Conservation (phyloP, 2,888 invertebrate species). For the Nomada fucata region DNA sequence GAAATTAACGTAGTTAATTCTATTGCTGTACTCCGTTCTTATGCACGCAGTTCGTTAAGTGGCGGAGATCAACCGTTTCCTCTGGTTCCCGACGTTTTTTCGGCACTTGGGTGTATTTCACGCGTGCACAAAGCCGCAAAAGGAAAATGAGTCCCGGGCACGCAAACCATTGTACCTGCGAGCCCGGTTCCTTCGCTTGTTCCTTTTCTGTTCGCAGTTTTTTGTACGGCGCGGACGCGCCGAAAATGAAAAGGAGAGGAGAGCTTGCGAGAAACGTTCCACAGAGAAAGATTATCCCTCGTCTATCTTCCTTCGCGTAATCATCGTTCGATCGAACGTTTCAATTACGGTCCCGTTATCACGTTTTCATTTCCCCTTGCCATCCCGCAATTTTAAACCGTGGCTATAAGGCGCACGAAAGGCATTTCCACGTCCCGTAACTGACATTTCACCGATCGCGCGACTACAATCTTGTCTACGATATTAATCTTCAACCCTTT, state of each 20-base stretch:
- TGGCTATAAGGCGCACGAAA: too few relatives aligned
- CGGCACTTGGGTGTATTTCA: conserved; percentile 1
- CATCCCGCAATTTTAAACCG: not conserved
- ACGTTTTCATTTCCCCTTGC: not conserved
- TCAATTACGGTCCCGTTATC: not conserved
- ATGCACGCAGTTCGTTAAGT: not conserved
- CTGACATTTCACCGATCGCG: too few relatives aligned
- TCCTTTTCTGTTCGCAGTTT: not conserved
- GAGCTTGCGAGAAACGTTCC: not conserved
- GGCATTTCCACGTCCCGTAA: too few relatives aligned
- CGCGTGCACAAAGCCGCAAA: conserved; percentile 3
- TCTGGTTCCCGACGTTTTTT: not conserved
- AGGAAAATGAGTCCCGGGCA: not conserved
- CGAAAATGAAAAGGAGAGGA: conserved; percentile 4
- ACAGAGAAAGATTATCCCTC: not conserved
- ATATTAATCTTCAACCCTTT: too few relatives aligned
- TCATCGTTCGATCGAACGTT: not conserved
- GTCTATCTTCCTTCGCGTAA: not conserved
- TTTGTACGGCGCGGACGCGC: not conserved
- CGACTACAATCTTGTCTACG: too few relatives aligned
- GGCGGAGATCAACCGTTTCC: not conserved
- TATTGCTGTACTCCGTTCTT: too few relatives aligned
- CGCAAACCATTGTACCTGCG: not conserved
- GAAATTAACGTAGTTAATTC: not conserved
- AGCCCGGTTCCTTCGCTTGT: conserved; percentile 2